Evolutionary conservation across 2,888 invertebrate genomes (phyloP).

Genomic region (Elysia crispata): DNA sequence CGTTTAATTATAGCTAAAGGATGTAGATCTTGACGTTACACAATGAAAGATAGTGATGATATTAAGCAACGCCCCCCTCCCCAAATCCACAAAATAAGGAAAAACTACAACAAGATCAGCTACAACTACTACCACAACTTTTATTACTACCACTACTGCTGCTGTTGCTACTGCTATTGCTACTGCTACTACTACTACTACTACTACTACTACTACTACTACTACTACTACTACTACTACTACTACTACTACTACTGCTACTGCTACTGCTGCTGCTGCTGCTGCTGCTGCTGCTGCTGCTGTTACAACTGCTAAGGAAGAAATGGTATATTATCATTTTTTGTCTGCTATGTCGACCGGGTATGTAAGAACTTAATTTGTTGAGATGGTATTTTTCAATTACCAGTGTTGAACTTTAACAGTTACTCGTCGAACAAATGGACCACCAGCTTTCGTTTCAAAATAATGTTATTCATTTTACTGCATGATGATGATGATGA

Average conservation of each 20-base stretch:
- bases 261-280: neutral
- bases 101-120: neutral
- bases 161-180: slow-evolving; percentile 6
- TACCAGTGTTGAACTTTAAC: no score
- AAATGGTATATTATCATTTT: neutral
- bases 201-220: slow-evolving; percentile 2
- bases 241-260: neutral
- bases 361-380: no score
- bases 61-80: neutral
- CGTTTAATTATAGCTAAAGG: no score
- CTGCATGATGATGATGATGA: no score
- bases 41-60: no score
- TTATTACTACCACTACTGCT: slow-evolving; percentile 20
- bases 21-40: no score
- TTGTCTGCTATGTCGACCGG: neutral
- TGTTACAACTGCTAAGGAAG: neutral
- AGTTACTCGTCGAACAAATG: no score
- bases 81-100: no score
- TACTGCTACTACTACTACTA: slow-evolving; percentile 19
- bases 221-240: neutral
- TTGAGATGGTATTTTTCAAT: no score
- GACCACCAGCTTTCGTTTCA: no score
- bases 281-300: slow-evolving; percentile 6
- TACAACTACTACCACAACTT: slow-evolving; percentile 20
- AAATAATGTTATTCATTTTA: no score